phyloP scores from a whole-genome alignment of 2,888 invertebrate genomes.

The Sesia apiformis region DNA sequence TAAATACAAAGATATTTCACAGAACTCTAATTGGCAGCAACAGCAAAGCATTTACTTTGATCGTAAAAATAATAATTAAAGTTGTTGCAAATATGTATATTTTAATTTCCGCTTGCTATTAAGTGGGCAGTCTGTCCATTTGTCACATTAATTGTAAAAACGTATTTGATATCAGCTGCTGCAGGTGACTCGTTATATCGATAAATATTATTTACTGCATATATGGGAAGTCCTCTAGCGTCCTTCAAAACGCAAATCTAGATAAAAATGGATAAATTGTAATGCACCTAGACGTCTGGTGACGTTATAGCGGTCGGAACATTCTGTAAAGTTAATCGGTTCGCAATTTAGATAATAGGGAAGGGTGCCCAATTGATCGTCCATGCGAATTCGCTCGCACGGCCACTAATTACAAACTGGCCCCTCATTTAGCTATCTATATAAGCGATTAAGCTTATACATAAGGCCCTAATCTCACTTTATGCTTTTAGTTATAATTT shows the following conservation, averaged over 20 bases:
- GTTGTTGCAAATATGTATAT: background rate
- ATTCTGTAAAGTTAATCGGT: constrained; percentile 30
- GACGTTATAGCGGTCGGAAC: constrained; percentile 34
- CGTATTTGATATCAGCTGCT: background rate
- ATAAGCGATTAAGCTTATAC: background rate
- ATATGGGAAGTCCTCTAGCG: constrained; percentile 14
- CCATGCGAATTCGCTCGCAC: constrained; percentile 20
- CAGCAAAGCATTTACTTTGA: background rate
- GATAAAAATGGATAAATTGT: constrained; percentile 27
- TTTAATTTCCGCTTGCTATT: background rate
- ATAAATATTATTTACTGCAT: background rate
- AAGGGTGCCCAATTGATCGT: constrained; percentile 21
- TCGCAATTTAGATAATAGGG: constrained; percentile 48
- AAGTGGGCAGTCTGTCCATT: background rate
- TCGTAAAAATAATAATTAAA: background rate
- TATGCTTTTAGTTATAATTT: too few relatives aligned
- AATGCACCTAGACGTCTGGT: constrained; percentile 27
- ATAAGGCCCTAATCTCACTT: background rate
- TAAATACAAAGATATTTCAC: background rate
- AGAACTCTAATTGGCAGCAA: background rate
- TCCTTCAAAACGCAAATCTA: constrained; percentile 19
- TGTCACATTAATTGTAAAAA: background rate
- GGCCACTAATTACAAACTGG: background rate
- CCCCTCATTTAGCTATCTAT: background rate
- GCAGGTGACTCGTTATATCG: background rate